Evolutionary conservation across 2,888 invertebrate species (phyloP).

Genomic region (Drosophila sordidula): DNA sequence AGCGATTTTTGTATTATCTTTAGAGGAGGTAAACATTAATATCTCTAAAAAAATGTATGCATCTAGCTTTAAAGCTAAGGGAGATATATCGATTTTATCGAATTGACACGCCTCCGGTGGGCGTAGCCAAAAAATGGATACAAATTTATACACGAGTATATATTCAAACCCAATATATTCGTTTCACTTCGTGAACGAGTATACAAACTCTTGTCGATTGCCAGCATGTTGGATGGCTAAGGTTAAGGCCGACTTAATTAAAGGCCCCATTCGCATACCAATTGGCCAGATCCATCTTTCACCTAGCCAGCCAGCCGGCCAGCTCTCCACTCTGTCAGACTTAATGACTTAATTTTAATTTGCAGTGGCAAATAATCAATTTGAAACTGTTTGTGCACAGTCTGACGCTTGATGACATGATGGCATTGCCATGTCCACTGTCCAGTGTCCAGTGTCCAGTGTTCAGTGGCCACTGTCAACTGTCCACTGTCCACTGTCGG

Average conservation of each 20-base stretch:
- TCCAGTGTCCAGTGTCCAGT: not conserved
- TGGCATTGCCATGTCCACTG: constrained; percentile 31
- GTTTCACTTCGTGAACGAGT: no score
- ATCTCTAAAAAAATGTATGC: no score
- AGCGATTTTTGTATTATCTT: no score
- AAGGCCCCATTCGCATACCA: constrained; percentile 12
- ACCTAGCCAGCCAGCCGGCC: constrained; percentile 1
- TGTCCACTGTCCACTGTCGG: not conserved
- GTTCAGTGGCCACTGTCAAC: constrained; percentile 11
- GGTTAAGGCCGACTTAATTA: constrained; percentile 35
- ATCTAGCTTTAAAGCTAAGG: no score
- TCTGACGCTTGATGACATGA: constrained; percentile 80
- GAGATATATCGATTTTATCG: no score
- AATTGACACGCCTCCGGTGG: no score
- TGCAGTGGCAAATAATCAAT: constrained; percentile 76
- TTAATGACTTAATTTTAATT: constrained; percentile 82
- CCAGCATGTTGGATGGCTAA: not conserved
- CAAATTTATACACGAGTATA: no score
- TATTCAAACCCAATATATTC: no score
- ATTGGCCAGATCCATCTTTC: constrained; percentile 10
- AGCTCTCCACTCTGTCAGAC: constrained; percentile 32
- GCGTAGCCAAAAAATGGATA: no score
- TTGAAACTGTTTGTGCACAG: constrained; percentile 79
- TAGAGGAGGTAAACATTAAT: no score
- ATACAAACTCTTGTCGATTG: constrained; percentile 1